A percentile compares a stretch with the other conserved stretches of the same genome.
These are phyloP conservation scores for Macrosiphum euphorbiae DNA, from an alignment of 2,888 invertebrate genomes.

Conservation along the genomic window DNA sequence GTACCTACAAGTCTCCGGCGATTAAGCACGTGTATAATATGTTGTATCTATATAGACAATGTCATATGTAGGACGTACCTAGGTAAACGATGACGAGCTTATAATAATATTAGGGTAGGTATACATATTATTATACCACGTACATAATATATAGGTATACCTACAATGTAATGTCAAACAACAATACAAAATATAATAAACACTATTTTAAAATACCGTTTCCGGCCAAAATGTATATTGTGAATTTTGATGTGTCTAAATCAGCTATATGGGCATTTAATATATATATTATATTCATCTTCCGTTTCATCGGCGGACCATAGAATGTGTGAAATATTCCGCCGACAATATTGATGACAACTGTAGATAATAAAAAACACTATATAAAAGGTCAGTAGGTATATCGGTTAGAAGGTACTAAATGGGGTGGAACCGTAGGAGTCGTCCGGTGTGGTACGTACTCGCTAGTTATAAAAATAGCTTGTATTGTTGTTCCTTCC, in stretches of 20 bases:
- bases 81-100: neutral
- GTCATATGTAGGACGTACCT: neutral
- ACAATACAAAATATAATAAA: neutral
- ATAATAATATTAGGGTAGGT: neutral
- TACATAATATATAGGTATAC: neutral
- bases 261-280: neutral
- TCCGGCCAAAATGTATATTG: neutral
- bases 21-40: neutral
- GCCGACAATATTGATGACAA: constrained; percentile 29
- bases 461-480: neutral
- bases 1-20: constrained; percentile 11
- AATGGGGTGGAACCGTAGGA: neutral
- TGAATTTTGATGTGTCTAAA: neutral
- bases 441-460: neutral
- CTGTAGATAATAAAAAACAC: neutral
- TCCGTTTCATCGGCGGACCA: constrained; percentile 2
- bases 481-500: neutral
- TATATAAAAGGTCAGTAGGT: neutral
- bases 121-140: neutral
- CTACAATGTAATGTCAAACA: neutral
- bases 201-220: neutral
- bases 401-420: neutral
- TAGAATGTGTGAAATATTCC: constrained; percentile 49
- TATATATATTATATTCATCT: constrained; percentile 13
- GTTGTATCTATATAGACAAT: neutral